These are phyloP conservation scores for Cacoxenus indagator DNA, from an alignment of 2,888 invertebrate genomes.

Conservation along the genomic window DNA sequence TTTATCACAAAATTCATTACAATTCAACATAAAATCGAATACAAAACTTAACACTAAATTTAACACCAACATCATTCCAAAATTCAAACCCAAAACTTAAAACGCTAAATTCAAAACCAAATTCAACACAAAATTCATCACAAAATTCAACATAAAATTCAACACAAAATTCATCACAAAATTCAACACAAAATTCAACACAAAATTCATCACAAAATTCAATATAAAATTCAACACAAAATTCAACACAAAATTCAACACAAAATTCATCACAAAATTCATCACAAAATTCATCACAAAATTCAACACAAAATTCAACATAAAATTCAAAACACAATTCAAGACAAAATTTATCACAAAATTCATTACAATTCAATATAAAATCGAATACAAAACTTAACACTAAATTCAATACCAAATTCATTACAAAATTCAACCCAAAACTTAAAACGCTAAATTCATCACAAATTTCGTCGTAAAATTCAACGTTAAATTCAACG, in stretches of 20 bases:
- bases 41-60: no score
- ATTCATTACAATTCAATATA: neutral
- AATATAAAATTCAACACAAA: no score
- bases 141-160: neutral
- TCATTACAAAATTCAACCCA: neutral
- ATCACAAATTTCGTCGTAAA: neutral
- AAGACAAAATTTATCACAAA: neutral
- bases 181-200: neutral
- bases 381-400: neutral
- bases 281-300: neutral
- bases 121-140: no score
- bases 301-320: no score
- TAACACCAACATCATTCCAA: no score
- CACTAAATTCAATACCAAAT: neutral
- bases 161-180: no score
- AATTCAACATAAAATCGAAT: neutral
- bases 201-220: no score
- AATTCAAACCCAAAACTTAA: neutral
- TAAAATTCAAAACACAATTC: neutral
- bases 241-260: neutral
- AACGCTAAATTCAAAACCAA: no score
- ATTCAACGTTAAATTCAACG: neutral
- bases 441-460: neutral
- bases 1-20: slow-evolving; percentile 13
- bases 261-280: neutral